These are phyloP conservation scores for Dolichoris vasculosae DNA, from an alignment of 1,140 invertebrate species.

Conservation along the genomic window DNA sequence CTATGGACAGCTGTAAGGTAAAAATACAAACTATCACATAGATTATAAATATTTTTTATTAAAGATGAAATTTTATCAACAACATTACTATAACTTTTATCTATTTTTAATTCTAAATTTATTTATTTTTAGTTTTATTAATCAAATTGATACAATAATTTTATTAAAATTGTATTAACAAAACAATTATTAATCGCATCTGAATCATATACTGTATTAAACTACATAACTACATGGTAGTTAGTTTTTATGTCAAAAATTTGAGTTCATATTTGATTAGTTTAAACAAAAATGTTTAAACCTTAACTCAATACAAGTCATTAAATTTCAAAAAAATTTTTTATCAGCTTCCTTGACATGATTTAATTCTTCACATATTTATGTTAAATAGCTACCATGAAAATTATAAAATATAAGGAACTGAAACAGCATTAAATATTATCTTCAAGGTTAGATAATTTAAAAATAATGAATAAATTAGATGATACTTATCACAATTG, in stretches of 20 bases:
- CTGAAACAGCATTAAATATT: slow-evolving; percentile 17
- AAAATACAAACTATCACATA: no score
- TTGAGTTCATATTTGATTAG: neutral
- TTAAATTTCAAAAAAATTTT: neutral
- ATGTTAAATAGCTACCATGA: neutral
- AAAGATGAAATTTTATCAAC: neutral
- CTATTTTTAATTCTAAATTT: neutral
- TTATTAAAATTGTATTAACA: neutral
- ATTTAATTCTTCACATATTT: neutral
- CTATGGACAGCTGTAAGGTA: no score
- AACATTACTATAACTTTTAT: neutral
- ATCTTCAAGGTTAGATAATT: neutral
- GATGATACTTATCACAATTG: neutral
- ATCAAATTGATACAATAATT: neutral
- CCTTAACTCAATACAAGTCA: neutral
- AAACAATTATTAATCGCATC: neutral
- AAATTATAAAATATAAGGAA: neutral
- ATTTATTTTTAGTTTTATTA: neutral
- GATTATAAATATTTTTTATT: no score
- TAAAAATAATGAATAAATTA: neutral
- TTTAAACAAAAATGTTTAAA: neutral
- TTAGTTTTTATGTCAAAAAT: neutral
- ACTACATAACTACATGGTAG: neutral
- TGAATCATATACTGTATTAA: neutral
- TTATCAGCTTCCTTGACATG: neutral